phyloP scores from a whole-genome alignment of 2,797 vertebrate species.

The Craterocephalus amniculus region DNA sequence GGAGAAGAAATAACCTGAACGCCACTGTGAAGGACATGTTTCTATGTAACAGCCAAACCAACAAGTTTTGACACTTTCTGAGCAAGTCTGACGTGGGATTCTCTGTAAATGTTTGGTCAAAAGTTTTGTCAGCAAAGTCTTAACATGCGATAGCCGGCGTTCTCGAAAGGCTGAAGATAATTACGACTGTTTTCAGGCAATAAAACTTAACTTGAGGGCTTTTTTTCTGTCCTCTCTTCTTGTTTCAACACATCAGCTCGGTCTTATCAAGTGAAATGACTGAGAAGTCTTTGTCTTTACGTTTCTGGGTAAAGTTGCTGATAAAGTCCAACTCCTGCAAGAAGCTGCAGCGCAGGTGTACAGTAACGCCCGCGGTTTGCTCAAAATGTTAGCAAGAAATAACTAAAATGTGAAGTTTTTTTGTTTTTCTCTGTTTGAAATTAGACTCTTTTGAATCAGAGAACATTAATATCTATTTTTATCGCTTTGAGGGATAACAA shows the following conservation, averaged over 20 bases:
- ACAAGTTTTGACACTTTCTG: constrained; percentile 16
- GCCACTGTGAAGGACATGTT: background rate
- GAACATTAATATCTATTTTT: background rate
- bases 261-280: background rate
- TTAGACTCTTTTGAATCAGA: background rate
- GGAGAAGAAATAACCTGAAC: background rate
- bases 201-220: constrained; percentile 7
- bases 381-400: background rate
- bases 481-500: background rate
- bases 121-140: background rate
- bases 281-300: background rate
- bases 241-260: constrained; percentile 11
- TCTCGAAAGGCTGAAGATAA: background rate
- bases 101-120: background rate
- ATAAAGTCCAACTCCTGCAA: background rate
- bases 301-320: background rate
- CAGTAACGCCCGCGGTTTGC: background rate
- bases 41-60: constrained; percentile 9
- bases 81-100: background rate
- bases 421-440: background rate
- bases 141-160: background rate
- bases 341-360: background rate
- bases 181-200: background rate
- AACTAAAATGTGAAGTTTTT: background rate
- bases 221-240: background rate